Base-by-base conservation (phyloP, 2,888 invertebrate genomes). In the Diogma glabrata region DNA sequence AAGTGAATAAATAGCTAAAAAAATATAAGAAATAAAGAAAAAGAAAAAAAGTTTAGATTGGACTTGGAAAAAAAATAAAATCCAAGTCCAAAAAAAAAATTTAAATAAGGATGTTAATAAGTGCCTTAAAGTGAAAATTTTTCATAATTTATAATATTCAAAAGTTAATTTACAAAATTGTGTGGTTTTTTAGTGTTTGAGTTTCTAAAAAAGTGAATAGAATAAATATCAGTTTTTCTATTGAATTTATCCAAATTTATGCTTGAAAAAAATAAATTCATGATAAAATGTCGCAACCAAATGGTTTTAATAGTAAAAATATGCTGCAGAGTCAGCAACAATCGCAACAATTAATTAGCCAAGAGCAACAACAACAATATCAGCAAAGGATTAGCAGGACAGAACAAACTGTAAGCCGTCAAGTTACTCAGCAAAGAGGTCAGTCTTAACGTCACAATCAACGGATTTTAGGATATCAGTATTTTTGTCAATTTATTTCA, bases 381-480 rank as follows among this genome's bases (percentile, higher is more conserved):
- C 75, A 78, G 66, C 76, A 76, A 67, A 73, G 75, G 67, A 75
- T 78, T 65, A 78, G 77, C 67, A 74, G 81, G 67, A 84, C 83
- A 61, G 86, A 87, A 74, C 84, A 84, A 70, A 84, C 82, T 69
- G 80, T 83, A 72, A 83, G 84, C 61, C 76, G 84, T 66, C 86
- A 87, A 73, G 77, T 84, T 74, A 82, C 83, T 73, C 82, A 82
- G 70, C 84, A 84, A 73, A 79, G 81, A 83, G 83, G 84, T 80
- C 70, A 74, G 78, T 75, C 26, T 20, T 33, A 50, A 49, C 8
- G n/a, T n/a, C n/a, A n/a, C n/a, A n/a, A n/a, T n/a, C n/a, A n/a
- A n/a, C n/a, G n/a, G n/a, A n/a, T n/a, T n/a, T n/a, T n/a, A n/a
- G n/a, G n/a, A n/a, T n/a, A n/a, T n/a, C n/a, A n/a, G n/a, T n/a